Conservation (phyloP, 2,113 vertebrate genomes). For the Falcunculus frontatus region DNA sequence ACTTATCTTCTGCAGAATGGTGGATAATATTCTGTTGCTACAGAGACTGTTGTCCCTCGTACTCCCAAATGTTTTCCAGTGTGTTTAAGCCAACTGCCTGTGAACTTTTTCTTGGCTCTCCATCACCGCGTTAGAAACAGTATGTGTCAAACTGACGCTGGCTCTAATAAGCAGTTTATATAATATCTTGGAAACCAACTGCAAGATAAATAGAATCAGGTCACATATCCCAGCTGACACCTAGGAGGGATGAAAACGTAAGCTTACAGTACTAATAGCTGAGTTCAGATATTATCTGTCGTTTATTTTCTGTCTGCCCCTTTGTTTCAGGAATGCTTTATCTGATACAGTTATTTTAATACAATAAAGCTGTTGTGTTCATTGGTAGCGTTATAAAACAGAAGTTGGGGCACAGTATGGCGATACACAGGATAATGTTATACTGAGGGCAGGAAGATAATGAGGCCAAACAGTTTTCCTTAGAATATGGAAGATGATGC, state of each 20-base stretch:
- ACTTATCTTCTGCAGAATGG: not conserved
- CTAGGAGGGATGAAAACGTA: not conserved
- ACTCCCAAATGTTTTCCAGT: slow-evolving; percentile 1
- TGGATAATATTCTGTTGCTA: not conserved
- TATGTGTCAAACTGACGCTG: not conserved
- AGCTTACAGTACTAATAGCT: not conserved
- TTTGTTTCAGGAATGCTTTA: not conserved
- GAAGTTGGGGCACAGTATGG: not conserved
- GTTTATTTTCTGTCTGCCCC: not conserved
- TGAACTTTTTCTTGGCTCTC: not conserved
- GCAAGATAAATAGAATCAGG: not conserved
- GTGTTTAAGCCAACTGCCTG: not conserved
- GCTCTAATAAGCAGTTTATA: not conserved
- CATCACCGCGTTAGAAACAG: not conserved
- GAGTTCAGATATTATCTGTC: not conserved
- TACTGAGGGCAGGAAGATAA: not conserved
- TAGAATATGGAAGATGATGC: not conserved
- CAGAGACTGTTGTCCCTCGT: not conserved
- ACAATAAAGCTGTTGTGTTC: not conserved
- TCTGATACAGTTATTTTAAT: not conserved
- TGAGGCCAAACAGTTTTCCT: not conserved
- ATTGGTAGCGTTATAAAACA: slow-evolving; percentile 5
- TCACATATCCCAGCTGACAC: not conserved
- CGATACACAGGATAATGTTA: not conserved
- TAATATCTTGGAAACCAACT: not conserved